Evolutionary conservation across 2,797 vertebrate genomes (phyloP), one percentile per base, ranked within the genome.

Genomic region (Danio aesculapii): DNA sequence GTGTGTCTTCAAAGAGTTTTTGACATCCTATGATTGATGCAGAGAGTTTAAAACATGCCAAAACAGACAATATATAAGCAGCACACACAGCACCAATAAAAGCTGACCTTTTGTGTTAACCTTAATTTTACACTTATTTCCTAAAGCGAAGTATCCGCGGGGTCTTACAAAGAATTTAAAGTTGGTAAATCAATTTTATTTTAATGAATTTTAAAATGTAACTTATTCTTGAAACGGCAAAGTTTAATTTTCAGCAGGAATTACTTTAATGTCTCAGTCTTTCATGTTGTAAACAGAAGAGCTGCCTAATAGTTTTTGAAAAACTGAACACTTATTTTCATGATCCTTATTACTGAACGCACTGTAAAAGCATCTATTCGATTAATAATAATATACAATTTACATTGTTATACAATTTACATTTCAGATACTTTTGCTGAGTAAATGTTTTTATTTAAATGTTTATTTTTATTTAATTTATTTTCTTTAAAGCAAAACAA

Each of bases 1-100:
- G 30, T 11, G 11, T 41, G 13, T 13, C 47, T 41, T 49, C 61
- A 47, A 44, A 39, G 6, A 66, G 57, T 5, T 50, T 44, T 43
- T 77, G 50, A 21, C 63, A 13, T 58, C 14, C 63, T 58, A 46
- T 43, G 39, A 63, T 63, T 63, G 61, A 16, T 72, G 6, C n/a
- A 10, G 16, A 41, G 47, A n/a, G 30, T 70, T 53, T 10, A 8
- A 57, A 55, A 71, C 11, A 71, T 44, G 39, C 8, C 7, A 13
- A 44, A 55, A 57, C 19, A 64, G 14, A 44, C 43, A 1, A 46
- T 64, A n/a, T n/a, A 9, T n/a, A 13, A 43, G 11, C 50, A 8
- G 50, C 10, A 43, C 16, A 70, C 67, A 66, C 7, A 43, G n/a
- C 14, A 49, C 19, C 2, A 30, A 46, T 9, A 8, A 14, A 57